Conservation (phyloP, 92 coral and sea anemone genomes). For the Umimayanthus chanpuru region DNA sequence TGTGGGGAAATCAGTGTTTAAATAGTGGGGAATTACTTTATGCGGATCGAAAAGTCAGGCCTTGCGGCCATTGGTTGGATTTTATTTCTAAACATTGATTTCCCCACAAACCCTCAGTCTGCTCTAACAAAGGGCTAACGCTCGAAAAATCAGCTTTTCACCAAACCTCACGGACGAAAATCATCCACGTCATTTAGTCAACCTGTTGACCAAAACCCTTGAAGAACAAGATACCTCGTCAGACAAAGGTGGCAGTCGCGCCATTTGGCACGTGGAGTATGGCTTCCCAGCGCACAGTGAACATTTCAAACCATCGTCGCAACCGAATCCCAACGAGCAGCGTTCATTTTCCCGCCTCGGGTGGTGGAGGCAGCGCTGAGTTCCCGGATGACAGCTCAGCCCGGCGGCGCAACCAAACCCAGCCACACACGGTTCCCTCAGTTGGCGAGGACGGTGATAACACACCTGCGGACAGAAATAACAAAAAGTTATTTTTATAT, state of each 20-base stretch:
- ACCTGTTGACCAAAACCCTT: too few relatives aligned
- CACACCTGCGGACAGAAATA: slow-evolving; percentile 62
- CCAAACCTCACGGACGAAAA: too few relatives aligned
- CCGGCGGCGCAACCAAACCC: slow-evolving; percentile 84
- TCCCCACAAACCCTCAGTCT: too few relatives aligned
- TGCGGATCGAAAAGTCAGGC: too few relatives aligned
- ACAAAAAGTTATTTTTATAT: not conserved
- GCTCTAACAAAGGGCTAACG: too few relatives aligned
- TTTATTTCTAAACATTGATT: too few relatives aligned
- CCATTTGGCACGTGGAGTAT: slow-evolving; percentile 88
- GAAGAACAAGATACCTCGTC: slow-evolving; percentile 61
- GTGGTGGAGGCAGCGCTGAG: slow-evolving; percentile 80
- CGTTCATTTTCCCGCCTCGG: slow-evolving; percentile 89
- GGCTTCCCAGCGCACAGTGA: slow-evolving; percentile 76
- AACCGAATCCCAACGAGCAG: slow-evolving; percentile 88
- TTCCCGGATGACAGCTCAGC: slow-evolving; percentile 91
- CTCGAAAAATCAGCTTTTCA: too few relatives aligned
- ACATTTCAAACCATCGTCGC: slow-evolving; percentile 77
- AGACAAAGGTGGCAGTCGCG: slow-evolving; percentile 67
- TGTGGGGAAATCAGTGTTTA: too few relatives aligned
- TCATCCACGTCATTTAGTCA: too few relatives aligned
- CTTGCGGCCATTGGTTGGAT: too few relatives aligned
- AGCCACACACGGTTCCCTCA: slow-evolving; percentile 84
- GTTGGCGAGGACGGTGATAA: slow-evolving; percentile 73
- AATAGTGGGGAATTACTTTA: too few relatives aligned